A percentile compares a stretch with the other conserved stretches of the same genome.
phyloP scores from a whole-genome alignment of 2,888 invertebrate species.

The Lasius fuliginosus region DNA sequence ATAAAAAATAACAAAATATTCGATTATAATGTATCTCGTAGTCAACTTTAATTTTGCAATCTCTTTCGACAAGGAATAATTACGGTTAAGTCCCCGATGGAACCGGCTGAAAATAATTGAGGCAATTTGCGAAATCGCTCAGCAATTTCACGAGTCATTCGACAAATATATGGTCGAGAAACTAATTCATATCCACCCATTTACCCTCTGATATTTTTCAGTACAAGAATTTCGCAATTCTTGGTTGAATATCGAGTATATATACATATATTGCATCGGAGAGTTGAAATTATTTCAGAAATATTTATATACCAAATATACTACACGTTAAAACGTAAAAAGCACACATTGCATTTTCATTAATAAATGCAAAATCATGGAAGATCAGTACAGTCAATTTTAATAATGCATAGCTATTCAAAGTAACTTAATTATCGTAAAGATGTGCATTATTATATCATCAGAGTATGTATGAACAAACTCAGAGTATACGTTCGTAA shows the following conservation, averaged over 20 bases:
- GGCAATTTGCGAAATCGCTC: slow-evolving; percentile 22
- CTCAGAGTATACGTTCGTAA: background rate
- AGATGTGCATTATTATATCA: background rate
- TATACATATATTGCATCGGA: background rate
- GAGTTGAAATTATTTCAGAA: background rate
- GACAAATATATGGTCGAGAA: background rate
- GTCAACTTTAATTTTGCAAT: slow-evolving; percentile 1
- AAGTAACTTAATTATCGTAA: background rate
- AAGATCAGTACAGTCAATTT: background rate
- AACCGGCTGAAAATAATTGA: slow-evolving; percentile 14
- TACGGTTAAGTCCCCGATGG: background rate
- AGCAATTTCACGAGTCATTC: background rate
- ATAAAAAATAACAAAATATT: background rate
- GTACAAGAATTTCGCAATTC: background rate
- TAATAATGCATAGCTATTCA: background rate
- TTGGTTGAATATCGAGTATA: background rate
- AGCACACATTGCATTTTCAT: background rate
- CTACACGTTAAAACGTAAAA: background rate
- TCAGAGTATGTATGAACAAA: background rate
- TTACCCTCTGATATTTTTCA: background rate
- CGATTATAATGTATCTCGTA: background rate
- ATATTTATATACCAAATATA: background rate
- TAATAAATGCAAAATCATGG: background rate
- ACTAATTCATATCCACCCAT: background rate
- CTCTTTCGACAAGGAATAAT: slow-evolving; percentile 25